Conservation (phyloP, 2,113 vertebrate genomes). For the Indri indri region DNA sequence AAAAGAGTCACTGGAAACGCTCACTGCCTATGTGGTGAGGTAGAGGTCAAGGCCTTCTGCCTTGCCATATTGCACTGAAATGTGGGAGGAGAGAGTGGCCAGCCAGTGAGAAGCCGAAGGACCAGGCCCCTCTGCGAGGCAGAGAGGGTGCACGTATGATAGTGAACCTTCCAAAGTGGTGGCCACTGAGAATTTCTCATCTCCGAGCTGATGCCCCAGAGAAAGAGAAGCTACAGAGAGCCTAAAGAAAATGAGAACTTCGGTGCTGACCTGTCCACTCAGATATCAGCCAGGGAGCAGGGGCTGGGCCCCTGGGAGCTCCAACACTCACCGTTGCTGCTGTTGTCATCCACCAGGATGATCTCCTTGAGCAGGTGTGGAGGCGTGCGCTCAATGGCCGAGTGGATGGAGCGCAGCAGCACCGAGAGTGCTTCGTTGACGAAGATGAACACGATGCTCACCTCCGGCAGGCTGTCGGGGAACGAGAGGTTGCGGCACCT, state of each 20-base stretch:
- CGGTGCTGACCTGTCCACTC: fast-evolving
- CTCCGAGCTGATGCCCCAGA: not conserved
- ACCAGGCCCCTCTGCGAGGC: not conserved
- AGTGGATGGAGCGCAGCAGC: slow-evolving; percentile 95
- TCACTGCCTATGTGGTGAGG: not conserved
- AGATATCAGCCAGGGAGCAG: fast-evolving
- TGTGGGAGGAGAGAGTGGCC: not conserved
- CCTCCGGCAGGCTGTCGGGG: slow-evolving; percentile 92
- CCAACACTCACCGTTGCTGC: slow-evolving; percentile 89
- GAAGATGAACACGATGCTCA: slow-evolving; percentile 98
- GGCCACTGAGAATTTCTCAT: not conserved
- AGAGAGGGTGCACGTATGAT: not conserved
- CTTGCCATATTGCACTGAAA: not conserved
- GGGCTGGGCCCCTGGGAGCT: fast-evolving
- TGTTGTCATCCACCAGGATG: slow-evolving; percentile 97
- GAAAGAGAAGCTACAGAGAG: not conserved
- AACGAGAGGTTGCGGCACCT: slow-evolving; percentile 96
- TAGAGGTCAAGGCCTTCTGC: not conserved
- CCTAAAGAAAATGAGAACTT: not conserved
- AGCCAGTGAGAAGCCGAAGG: not conserved
- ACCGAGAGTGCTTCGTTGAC: slow-evolving; percentile 97
- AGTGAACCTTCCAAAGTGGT: not conserved
- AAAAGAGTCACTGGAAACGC: not conserved
- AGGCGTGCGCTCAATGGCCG: slow-evolving; percentile 93
- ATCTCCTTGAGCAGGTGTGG: slow-evolving; percentile 97